phyloP scores from a whole-genome alignment of 2,113 vertebrate genomes.

The Crotalus viridis region DNA sequence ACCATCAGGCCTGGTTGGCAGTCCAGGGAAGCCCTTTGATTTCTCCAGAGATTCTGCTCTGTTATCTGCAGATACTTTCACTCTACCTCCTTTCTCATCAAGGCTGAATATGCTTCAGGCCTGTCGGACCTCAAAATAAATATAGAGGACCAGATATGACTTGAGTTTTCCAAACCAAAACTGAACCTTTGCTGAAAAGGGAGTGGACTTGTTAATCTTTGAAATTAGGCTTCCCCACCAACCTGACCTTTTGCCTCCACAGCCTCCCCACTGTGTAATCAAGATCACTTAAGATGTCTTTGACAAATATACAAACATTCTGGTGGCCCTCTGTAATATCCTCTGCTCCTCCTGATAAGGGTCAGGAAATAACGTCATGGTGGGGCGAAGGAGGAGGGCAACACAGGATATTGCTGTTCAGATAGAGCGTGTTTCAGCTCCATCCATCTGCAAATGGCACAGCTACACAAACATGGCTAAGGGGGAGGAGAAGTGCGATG shows the following conservation, averaged over 20 bases:
- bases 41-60: not conserved
- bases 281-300: not conserved
- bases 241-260: not conserved
- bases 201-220: not conserved
- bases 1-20: not conserved
- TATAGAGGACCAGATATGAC: not conserved
- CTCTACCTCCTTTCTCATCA: not conserved
- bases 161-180: not conserved
- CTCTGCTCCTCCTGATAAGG: conserved; percentile 42
- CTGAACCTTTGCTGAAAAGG: not conserved
- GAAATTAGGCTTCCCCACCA: not conserved
- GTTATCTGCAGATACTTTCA: not conserved
- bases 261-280: not conserved
- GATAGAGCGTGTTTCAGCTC: conserved; percentile 58
- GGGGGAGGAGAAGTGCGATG: not conserved
- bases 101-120: not conserved
- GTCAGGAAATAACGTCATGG: conserved; percentile 42
- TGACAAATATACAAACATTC: not conserved
- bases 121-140: not conserved
- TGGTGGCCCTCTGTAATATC: rapidly evolving
- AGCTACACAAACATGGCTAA: not conserved
- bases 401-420: conserved; percentile 19
- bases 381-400: not conserved
- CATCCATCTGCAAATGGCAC: conserved; percentile 50
- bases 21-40: too few species aligned